Evolutionary conservation across 1,140 invertebrate genomes (phyloP), one percentile per base, ranked within the genome.

Genomic region (Pogonomyrmex californicus): DNA sequence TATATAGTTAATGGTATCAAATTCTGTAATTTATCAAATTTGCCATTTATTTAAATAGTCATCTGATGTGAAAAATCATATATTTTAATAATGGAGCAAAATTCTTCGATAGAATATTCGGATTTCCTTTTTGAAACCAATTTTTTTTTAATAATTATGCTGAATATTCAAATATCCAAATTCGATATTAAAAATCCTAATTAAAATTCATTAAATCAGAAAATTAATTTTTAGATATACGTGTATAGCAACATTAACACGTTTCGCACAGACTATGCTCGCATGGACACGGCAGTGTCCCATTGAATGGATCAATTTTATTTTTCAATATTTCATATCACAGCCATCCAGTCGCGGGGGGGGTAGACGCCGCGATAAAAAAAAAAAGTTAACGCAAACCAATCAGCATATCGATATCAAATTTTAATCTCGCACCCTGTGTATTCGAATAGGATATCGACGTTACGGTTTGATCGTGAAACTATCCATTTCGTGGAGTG

Each of bases 241-340:
- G 4, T 36, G 47, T 49, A 49, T 33, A 62, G 2, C n/a, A 41
- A 38, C n/a, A 38, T 10, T 12, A 12, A 83, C n/a, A 58, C 12
- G 41, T 73, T 73, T 58, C 68, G 12, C 47, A 30, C 4, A 54
- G 47, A 47, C 23, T 60, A 9, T 12, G 63, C 38, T 33, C 62
- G 7, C 44, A 33, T 36, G 12, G 62, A 36, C 17, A 23, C 51
- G 30, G 41, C 51, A 10, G 30, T 44, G 30, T 44, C 14, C 14
- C 51, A 44, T 73, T 71, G 54, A 60, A 75, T 33, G 56, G 79
- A 83, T 83, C 79, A 83, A 83, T 83, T 86, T 92, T 87, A 90
- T 91, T 92, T 91, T 92, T 88, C 88, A 87, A 91, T 90, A 90
- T 89, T 83, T 62, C 68, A 83, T 62, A 70, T 58, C 63, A 38